Percentiles rank a stretch among this genome's conserved stretches.
Evolutionary conservation across 2,797 vertebrate genomes (phyloP).

Genomic region (Otolemur crassicaudatus): DNA sequence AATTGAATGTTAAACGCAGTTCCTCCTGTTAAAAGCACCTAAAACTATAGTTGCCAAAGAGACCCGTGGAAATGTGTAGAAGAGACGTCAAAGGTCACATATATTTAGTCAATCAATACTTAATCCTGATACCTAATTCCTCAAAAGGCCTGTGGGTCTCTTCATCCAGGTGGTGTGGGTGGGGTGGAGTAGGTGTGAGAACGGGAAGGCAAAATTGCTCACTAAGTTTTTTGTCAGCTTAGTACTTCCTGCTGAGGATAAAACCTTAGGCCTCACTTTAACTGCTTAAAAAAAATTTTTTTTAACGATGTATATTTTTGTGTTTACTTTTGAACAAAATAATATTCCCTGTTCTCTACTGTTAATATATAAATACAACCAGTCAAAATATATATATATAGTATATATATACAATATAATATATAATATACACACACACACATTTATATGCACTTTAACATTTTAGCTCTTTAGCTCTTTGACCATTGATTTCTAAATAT

Average conservation of each 20-base stretch:
- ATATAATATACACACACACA: too few relatives aligned
- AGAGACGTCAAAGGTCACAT: not conserved
- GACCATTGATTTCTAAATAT: not conserved
- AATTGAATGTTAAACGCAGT: not conserved
- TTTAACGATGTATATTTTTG: not conserved
- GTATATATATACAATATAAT: too few relatives aligned
- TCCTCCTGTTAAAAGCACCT: not conserved
- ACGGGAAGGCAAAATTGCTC: not conserved
- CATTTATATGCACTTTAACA: too few relatives aligned
- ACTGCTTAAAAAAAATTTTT: not conserved
- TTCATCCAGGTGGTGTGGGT: not conserved
- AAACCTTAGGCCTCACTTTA: not conserved
- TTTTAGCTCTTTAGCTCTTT: not conserved
- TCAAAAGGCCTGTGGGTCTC: not conserved
- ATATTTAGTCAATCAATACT: not conserved
- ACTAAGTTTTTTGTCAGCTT: not conserved
- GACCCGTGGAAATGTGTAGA: rapidly evolving
- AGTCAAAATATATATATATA: not conserved
- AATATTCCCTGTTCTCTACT: not conserved
- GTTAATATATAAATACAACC: not conserved
- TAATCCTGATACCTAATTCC: not conserved
- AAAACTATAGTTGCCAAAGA: not conserved
- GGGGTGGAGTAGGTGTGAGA: rapidly evolving
- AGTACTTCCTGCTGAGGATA: not conserved
- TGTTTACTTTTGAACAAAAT: slow-evolving; percentile 6